Conservation (phyloP, 2,113 vertebrate genomes). For the Protobothrops mucrosquamatus region DNA sequence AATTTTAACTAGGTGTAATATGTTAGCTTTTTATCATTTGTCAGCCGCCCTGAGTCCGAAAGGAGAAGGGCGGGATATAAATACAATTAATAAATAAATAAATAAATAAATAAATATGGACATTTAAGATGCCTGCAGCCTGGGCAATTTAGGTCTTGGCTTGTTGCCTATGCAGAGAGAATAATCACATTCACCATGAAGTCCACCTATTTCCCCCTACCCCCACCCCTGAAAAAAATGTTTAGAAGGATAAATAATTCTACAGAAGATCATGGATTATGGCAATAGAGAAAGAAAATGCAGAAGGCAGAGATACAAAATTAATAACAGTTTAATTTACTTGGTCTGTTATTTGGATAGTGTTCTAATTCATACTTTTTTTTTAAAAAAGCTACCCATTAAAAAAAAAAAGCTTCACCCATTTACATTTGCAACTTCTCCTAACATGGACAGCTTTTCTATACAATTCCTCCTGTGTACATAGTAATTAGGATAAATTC, state of each 20-base stretch:
- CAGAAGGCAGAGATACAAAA: background rate
- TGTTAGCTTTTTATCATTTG: too few relatives aligned
- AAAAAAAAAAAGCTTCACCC: background rate
- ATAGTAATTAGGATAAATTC: background rate
- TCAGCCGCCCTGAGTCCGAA: too few relatives aligned
- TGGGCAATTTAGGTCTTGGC: background rate
- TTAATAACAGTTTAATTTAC: background rate
- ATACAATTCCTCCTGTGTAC: background rate
- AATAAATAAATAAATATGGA: too few relatives aligned
- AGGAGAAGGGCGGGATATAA: too few relatives aligned
- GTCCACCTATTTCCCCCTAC: too few relatives aligned
- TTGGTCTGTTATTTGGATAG: background rate
- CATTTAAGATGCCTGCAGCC: too few relatives aligned
- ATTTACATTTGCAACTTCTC: background rate
- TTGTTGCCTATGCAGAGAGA: background rate
- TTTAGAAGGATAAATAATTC: background rate
- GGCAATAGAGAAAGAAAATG: too few relatives aligned
- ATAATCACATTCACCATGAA: background rate
- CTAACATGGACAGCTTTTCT: background rate
- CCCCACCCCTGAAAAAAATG: rapidly evolving
- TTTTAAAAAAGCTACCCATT: background rate
- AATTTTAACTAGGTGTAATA: too few relatives aligned
- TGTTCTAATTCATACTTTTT: background rate
- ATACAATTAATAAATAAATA: too few relatives aligned
- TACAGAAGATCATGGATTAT: background rate